Base-by-base conservation (phyloP, 2,113 vertebrate genomes). In the Conger conger region DNA sequence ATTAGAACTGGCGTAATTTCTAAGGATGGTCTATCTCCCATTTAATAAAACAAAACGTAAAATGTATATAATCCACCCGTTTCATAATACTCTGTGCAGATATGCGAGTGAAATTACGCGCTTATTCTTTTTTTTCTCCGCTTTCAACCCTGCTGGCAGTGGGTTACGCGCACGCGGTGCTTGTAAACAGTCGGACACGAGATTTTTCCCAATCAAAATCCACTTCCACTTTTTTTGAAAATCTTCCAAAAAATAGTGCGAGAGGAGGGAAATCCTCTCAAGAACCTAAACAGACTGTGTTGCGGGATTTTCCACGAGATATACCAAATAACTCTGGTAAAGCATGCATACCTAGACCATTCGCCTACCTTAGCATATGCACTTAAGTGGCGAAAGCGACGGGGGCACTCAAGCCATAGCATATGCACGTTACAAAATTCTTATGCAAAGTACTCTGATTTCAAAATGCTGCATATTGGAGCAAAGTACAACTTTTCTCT, bases 181-280 rank as follows among this genome's bases (percentile, higher is more conserved):
- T 96, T 96, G 96, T 96, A 96, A 96, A 96, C 96, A 96, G 95
- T 95, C 95, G 94, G 94, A 95, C 96, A 96, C 96, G 95, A 96
- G 95, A 95, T 96, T 96, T 96, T 96, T 96, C 95, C 95, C 95
- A 96, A 96, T 95, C 95, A 96, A 95, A 96, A 96, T 94, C 95
- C 95, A 93, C 93, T 95, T 95, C 93, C 94, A 90, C 93, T 95
- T 95, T 91, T 50, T 94, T 95, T 96, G 93, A 95, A 96, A 96
- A 95, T 95, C 94, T 95, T 96, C 95, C 95, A 95, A 96, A 96
- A 88, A 96, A 95, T 94, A 94, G 94, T 95, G 94, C 93, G 86
- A 88, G 86, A 88, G 92, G 92, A 93, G 92, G 93, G 94, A 93
- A 93, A 92, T 90, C 92, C 92, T 93, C 92, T 63, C 86, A 86